Evolutionary conservation across 2,888 invertebrate genomes (phyloP).

Genomic region (Polyommatus icarus): DNA sequence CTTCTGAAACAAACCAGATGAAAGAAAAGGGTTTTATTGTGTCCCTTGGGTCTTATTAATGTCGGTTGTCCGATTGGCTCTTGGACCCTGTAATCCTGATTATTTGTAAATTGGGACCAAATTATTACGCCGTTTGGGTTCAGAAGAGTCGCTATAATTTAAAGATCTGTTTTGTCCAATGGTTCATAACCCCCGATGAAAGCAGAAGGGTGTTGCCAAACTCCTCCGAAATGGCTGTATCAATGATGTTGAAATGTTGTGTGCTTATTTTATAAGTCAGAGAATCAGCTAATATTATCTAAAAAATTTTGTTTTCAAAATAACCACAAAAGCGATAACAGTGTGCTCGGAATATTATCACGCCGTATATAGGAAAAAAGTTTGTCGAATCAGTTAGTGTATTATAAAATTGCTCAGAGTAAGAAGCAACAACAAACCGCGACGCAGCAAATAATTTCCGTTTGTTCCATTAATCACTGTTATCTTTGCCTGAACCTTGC

Average conservation of each 20-base stretch:
- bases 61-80: not conserved
- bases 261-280: no score
- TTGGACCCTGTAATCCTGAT: not conserved
- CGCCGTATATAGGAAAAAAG: no score
- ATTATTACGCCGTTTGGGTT: not conserved
- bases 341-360: no score
- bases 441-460: not conserved
- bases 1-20: not conserved
- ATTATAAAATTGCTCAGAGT: not conserved
- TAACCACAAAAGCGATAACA: no score
- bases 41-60: not conserved
- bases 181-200: no score
- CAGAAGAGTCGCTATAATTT: not conserved
- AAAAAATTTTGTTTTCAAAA: no score
- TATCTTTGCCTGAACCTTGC: constrained; percentile 15
- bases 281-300: no score
- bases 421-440: not conserved
- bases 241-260: no score
- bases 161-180: not conserved
- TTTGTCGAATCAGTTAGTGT: no score
- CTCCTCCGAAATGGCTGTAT: not conserved
- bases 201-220: not conserved
- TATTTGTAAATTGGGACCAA: not conserved
- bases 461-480: constrained; percentile 4
- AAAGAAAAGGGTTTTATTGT: not conserved